Evolutionary conservation across 1,140 invertebrate genomes (phyloP).

Genomic region (Nymphalis io): DNA sequence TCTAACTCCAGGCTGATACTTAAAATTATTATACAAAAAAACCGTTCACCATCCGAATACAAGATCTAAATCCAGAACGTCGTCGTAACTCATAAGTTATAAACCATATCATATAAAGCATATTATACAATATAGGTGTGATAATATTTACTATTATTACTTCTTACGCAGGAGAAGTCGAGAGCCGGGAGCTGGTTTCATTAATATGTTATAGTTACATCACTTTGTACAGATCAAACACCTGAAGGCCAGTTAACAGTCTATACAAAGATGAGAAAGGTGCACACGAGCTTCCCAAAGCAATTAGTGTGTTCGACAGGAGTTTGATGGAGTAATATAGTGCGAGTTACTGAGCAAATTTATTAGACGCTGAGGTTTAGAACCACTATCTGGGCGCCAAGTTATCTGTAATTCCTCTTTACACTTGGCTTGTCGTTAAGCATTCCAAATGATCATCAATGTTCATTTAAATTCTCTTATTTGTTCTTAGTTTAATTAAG

Average conservation of each 20-base stretch:
- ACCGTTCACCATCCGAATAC: too few species aligned
- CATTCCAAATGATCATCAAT: neutral
- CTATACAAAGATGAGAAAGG: constrained; percentile 4
- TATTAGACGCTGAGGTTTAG: neutral
- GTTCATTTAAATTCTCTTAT: neutral
- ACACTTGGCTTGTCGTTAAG: neutral
- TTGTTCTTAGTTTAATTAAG: neutral
- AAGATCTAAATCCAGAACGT: too few species aligned
- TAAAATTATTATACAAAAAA: too few species aligned
- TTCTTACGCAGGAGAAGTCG: too few species aligned
- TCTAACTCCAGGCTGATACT: too few species aligned
- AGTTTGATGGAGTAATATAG: constrained; percentile 11
- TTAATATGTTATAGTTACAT: too few species aligned
- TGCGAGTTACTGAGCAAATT: constrained; percentile 6
- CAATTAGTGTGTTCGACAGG: constrained; percentile 18
- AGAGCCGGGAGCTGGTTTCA: too few species aligned
- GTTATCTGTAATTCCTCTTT: neutral
- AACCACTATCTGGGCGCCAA: neutral
- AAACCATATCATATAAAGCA: too few species aligned
- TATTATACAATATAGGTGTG: too few species aligned
- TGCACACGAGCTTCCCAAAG: constrained; percentile 12
- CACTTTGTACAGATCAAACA: neutral
- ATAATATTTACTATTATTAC: too few species aligned
- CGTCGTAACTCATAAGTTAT: too few species aligned
- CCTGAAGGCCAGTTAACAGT: neutral